These are phyloP conservation scores for Megalops cyprinoides DNA, from an alignment of 2,797 vertebrate genomes.

Conservation along the genomic window DNA sequence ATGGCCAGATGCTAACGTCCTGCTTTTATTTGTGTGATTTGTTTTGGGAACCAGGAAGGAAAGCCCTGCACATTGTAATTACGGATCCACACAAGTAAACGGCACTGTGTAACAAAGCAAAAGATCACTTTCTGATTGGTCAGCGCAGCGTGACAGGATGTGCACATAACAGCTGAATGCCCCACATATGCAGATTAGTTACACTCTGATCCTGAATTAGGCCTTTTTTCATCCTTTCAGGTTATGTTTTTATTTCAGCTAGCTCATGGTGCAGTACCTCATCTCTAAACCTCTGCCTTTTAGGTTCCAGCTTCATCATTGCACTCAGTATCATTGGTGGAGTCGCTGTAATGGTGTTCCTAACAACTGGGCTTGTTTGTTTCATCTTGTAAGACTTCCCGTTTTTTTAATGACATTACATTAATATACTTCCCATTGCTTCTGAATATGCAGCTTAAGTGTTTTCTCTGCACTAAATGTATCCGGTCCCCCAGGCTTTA, in stretches of 20 bases:
- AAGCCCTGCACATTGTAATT: no score
- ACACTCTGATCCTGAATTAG: no score
- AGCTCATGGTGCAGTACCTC: not conserved
- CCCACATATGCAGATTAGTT: no score
- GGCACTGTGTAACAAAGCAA: no score
- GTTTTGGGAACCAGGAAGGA: no score
- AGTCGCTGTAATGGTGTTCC: conserved; percentile 47
- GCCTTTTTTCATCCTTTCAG: no score
- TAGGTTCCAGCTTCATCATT: conserved; percentile 54
- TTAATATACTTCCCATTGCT: not conserved
- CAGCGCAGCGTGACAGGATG: no score
- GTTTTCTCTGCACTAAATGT: not conserved
- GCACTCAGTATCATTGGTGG: conserved; percentile 38
- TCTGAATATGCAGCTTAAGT: not conserved
- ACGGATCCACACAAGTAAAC: no score
- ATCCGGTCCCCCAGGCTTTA: not conserved
- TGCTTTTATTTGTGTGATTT: no score
- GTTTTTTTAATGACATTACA: not conserved
- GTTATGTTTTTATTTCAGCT: not conserved
- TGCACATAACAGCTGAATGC: no score
- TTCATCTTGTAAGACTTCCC: conserved; percentile 54
- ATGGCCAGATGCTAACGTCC: no score
- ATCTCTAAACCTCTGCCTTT: conserved; percentile 10
- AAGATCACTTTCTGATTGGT: no score
- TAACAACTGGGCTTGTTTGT: conserved; percentile 52